Conservation (phyloP, 2,888 invertebrate species). For the Lasioglossum lativentre region DNA sequence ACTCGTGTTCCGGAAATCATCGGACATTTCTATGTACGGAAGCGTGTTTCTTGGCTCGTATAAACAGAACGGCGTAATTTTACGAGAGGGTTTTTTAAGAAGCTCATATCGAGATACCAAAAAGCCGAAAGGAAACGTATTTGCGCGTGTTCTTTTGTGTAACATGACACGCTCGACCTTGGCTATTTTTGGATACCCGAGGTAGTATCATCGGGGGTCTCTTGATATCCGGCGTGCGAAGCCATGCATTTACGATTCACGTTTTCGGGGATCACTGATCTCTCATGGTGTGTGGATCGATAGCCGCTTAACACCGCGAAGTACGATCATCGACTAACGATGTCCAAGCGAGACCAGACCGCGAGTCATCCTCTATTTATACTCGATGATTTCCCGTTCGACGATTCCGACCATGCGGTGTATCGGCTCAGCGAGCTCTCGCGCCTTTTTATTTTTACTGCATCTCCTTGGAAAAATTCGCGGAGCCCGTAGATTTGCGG, state of each 20-base stretch:
- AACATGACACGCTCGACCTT: slow-evolving; percentile 43
- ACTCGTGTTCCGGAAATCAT: slow-evolving; percentile 11
- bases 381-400: slow-evolving; percentile 78
- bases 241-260: slow-evolving; percentile 25
- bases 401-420: slow-evolving; percentile 64
- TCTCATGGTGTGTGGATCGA: slow-evolving; percentile 43
- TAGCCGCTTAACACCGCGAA: slow-evolving; percentile 41
- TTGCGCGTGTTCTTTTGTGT: slow-evolving; percentile 2
- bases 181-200: slow-evolving; percentile 55
- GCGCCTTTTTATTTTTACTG: slow-evolving; percentile 46
- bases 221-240: slow-evolving; percentile 24
- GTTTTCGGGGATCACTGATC: slow-evolving; percentile 42
- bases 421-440: slow-evolving; percentile 40
- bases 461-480: slow-evolving; percentile 45
- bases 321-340: slow-evolving; percentile 68
- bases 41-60: background rate
- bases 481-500: background rate
- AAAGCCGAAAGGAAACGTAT: slow-evolving; percentile 20
- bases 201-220: slow-evolving; percentile 4
- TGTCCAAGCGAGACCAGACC: slow-evolving; percentile 69
- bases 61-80: background rate
- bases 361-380: slow-evolving; percentile 81
- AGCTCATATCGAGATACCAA: slow-evolving; percentile 25
- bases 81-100: background rate
- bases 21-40: background rate